phyloP scores from a whole-genome alignment of 2,113 vertebrate species.

The Greenwoodochromis staneri region DNA sequence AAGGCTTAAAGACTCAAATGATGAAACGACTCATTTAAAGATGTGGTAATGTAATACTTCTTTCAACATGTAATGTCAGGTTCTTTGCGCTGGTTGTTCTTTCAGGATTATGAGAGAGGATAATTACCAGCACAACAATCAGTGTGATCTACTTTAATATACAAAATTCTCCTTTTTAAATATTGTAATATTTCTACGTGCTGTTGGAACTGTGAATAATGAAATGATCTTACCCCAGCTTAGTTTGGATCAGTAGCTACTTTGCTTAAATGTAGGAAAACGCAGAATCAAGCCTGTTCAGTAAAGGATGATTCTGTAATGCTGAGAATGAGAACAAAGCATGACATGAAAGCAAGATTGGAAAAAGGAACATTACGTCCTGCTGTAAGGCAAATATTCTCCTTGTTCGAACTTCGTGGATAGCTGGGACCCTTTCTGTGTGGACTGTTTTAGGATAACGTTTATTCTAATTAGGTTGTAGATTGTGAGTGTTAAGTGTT shows the following conservation, averaged over 20 bases:
- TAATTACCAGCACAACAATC: background rate
- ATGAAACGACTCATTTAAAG: background rate
- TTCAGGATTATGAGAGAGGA: background rate
- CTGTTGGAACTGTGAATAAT: background rate
- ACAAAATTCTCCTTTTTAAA: background rate
- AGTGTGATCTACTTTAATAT: background rate
- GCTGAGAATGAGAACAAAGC: background rate
- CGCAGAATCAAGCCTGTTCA: background rate
- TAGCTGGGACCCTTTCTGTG: background rate
- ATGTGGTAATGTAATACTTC: background rate
- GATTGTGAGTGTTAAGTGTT: background rate
- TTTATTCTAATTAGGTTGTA: background rate
- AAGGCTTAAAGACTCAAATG: background rate
- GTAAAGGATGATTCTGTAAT: background rate
- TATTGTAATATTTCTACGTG: background rate
- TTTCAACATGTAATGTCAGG: background rate
- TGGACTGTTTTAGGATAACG: background rate
- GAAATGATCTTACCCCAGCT: background rate
- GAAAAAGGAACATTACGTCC: background rate
- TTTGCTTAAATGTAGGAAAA: background rate
- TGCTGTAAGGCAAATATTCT: background rate
- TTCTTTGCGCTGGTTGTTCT: background rate
- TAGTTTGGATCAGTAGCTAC: background rate
- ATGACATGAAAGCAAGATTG: background rate
- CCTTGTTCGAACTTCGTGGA: background rate